Evolutionary conservation across 2,113 vertebrate species (phyloP).

Genomic region (Ciconia stormi): DNA sequence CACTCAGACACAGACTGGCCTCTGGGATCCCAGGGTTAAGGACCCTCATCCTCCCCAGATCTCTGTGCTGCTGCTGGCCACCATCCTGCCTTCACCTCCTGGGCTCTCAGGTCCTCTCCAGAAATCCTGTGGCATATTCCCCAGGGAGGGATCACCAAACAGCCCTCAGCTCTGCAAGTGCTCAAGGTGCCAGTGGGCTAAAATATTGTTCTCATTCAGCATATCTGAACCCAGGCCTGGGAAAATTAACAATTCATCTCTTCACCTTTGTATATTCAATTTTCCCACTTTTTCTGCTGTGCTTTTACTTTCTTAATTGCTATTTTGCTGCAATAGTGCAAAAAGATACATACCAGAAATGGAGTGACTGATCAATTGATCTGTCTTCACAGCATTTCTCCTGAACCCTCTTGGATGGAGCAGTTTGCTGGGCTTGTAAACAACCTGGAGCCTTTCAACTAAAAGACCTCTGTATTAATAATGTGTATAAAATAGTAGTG

Average conservation of each 20-base stretch:
- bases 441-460: background rate
- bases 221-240: background rate
- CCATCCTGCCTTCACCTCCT: background rate
- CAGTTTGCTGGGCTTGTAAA: background rate
- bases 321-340: background rate
- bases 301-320: background rate
- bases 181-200: background rate
- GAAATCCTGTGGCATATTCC: background rate
- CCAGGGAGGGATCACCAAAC: background rate
- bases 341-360: background rate
- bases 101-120: background rate
- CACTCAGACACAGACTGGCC: accelerated
- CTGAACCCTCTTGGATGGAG: background rate
- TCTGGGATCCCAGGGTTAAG: background rate
- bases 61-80: background rate
- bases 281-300: background rate
- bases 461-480: background rate
- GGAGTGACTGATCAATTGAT: background rate
- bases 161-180: background rate
- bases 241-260: background rate
- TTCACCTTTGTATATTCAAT: background rate
- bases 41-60: background rate
- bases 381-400: background rate
- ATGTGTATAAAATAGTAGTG: background rate
- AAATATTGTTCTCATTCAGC: background rate